Base-by-base conservation (phyloP, 2,797 vertebrate genomes). In the Crax fasciolata region DNA sequence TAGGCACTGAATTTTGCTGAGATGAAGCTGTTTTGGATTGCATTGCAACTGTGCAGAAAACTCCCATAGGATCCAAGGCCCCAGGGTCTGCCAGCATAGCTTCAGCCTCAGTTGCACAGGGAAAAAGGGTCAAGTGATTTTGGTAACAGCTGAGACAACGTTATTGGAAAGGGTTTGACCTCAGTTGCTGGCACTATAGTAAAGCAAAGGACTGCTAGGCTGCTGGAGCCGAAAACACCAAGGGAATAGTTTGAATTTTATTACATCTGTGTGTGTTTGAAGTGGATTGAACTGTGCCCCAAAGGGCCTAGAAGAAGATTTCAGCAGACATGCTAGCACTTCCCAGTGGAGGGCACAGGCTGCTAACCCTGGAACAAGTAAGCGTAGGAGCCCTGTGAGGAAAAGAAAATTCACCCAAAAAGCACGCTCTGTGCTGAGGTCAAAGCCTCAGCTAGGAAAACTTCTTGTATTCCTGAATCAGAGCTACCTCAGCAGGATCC, bases 401-500 rank as follows among this genome's bases (percentile, higher is more conserved):
- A 87, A 61, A 72, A 68, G 48, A 84, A 89, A 75, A 92, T 65
- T 57, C 49, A 68, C 44, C 39, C 4, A 17, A 66, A 81, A 84
- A 93, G n/a, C 23, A 6, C 8, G 38, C 49, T 15, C 43, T 2
- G 3, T 27, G 35, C 81, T 67, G 82, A 93, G 71, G 61, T 93
- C 57, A 57, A 83, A 68, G 18, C 62, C 49, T 89, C 35, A 55
- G 32, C 75, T 74, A 66, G 57, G 72, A 77, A 89, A 83, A 51
- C 23, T 15, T 30, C 39, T 68, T 0, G 0, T 63, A 11, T 89
- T 63, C 1, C 4, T 95, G 68, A 92, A 80, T 94, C 91, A 67
- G 84, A 62, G 44, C 51, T 80, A 73, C 89, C 79, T 92, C 94
- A 94, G 84, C 84, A 91, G 52, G 52, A 57, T 89, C 84, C 59